Conservation (phyloP, 2,113 vertebrate genomes). For the Melozone crissalis region DNA sequence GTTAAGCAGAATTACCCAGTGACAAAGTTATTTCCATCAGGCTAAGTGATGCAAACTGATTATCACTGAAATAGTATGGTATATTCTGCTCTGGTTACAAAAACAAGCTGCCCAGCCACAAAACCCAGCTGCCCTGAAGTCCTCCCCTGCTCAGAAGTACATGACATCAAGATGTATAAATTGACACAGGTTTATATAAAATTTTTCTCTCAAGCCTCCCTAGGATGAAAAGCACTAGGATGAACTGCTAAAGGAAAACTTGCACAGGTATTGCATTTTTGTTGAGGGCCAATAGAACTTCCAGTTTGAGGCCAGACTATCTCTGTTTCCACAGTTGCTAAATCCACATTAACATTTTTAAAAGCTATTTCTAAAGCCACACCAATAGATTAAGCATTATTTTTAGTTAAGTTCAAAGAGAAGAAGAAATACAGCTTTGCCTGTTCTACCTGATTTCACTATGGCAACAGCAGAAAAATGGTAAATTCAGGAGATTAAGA, state of each 20-base stretch:
- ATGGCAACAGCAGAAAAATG: slow-evolving; percentile 45
- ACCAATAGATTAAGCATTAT: slow-evolving; percentile 63
- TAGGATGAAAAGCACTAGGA: neutral
- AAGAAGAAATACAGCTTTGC: slow-evolving; percentile 29
- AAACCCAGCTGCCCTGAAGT: neutral
- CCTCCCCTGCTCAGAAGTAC: neutral
- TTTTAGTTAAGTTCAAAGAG: slow-evolving; percentile 66
- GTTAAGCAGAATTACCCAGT: neutral
- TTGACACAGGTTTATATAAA: neutral
- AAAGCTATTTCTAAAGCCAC: slow-evolving; percentile 52
- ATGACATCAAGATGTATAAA: neutral
- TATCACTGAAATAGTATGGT: neutral
- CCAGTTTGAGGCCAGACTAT: neutral
- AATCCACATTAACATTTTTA: slow-evolving; percentile 58
- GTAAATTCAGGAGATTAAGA: slow-evolving; percentile 53
- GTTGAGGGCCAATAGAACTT: neutral
- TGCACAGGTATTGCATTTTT: neutral
- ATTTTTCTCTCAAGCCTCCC: neutral
- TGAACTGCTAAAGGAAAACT: neutral
- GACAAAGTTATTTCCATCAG: neutral
- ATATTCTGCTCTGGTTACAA: neutral
- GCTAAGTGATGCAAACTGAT: neutral
- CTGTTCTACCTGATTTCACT: slow-evolving; percentile 39
- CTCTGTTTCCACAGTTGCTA: neutral
- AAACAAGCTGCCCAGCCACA: neutral